phyloP scores from a whole-genome alignment of 2,113 vertebrate species.

The Martes martes region DNA sequence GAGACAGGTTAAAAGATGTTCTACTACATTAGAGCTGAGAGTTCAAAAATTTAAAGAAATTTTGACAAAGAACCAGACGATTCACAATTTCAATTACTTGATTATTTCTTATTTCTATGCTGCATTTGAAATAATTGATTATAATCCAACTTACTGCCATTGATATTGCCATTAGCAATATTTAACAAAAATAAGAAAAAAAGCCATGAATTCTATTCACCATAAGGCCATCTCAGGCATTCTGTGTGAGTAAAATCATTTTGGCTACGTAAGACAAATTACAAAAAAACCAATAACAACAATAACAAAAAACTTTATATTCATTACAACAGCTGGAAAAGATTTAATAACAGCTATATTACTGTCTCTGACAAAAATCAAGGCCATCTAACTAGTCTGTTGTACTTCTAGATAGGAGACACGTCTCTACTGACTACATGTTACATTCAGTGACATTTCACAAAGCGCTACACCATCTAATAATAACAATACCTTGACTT shows the following conservation, averaged over 20 bases:
- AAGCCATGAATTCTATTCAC: background rate
- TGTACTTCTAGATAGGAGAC: background rate
- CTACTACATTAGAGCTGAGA: background rate
- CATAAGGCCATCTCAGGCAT: background rate
- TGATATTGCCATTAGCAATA: background rate
- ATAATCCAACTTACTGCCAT: background rate
- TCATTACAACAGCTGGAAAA: background rate
- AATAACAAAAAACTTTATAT: background rate
- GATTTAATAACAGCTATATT: background rate
- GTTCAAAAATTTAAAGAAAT: background rate
- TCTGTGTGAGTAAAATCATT: background rate
- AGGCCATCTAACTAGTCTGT: background rate
- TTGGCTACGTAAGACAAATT: background rate
- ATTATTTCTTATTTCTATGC: background rate
- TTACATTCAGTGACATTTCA: background rate
- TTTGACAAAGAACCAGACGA: background rate
- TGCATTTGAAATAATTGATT: background rate
- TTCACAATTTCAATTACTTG: background rate
- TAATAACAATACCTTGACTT: background rate
- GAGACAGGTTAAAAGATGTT: background rate
- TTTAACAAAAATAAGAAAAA: constrained; percentile 27
- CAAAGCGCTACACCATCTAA: background rate
- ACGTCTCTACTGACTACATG: background rate
- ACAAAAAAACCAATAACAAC: background rate
- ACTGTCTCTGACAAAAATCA: background rate